These are phyloP conservation scores for Engystomops pustulosus DNA, from an alignment of 2,113 vertebrate genomes.

Conservation along the genomic window DNA sequence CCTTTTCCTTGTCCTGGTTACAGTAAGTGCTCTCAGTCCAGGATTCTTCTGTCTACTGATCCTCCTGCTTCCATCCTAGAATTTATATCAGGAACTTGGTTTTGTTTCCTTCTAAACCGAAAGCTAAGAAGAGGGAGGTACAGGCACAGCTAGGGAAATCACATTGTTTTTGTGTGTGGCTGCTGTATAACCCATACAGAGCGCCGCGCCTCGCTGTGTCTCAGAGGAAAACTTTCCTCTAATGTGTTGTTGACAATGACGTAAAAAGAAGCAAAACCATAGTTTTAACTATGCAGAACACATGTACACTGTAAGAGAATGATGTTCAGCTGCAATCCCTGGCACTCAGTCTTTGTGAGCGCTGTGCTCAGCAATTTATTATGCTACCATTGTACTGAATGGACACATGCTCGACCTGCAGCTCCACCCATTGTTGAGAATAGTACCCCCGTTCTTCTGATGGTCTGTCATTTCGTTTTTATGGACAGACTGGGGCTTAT, in stretches of 20 bases:
- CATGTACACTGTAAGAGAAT: too few relatives aligned
- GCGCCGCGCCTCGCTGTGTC: not conserved
- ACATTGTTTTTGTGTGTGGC: not conserved
- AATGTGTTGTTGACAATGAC: not conserved
- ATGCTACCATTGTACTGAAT: too few relatives aligned
- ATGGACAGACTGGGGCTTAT: too few relatives aligned
- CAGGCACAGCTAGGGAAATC: not conserved
- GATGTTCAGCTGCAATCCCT: too few relatives aligned
- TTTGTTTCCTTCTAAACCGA: constrained; percentile 14
- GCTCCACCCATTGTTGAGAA: too few relatives aligned
- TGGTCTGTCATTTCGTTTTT: too few relatives aligned
- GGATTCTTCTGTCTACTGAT: not conserved
- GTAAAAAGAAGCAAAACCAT: not conserved
- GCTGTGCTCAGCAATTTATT: too few relatives aligned
- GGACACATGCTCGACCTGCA: too few relatives aligned
- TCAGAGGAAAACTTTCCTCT: not conserved
- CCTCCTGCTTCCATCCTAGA: not conserved
- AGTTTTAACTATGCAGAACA: too few relatives aligned
- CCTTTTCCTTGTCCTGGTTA: not conserved
- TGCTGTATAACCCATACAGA: fast-evolving
- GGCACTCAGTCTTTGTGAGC: too few relatives aligned
- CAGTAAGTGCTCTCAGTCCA: not conserved
- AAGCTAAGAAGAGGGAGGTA: not conserved
- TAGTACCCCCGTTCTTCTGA: too few relatives aligned
- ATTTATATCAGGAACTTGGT: not conserved